A percentile compares a stretch with the other conserved stretches of the same genome.
Evolutionary conservation across 2,888 invertebrate species (phyloP).

Genomic region (Volucella inanis): DNA sequence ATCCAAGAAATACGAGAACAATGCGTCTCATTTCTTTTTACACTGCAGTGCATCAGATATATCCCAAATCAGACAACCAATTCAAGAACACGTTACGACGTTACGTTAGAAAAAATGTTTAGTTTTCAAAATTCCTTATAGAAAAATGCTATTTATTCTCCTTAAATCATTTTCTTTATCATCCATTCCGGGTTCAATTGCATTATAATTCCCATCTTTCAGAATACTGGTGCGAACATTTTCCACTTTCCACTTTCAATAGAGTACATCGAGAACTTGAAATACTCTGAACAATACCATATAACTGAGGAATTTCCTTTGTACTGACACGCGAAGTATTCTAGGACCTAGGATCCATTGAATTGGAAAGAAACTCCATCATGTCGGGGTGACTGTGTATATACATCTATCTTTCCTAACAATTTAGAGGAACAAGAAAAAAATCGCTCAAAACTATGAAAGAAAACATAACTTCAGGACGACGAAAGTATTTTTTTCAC

Average conservation of each 20-base stretch:
- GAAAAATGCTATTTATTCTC: constrained; percentile 11
- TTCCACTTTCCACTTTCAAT: not conserved
- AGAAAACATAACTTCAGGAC: constrained; percentile 26
- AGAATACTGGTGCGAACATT: not conserved
- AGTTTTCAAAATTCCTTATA: not conserved
- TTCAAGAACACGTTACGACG: too few relatives aligned
- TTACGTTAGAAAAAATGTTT: not conserved
- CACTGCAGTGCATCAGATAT: not conserved
- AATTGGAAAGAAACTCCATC: not conserved
- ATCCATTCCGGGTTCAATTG: constrained; percentile 11
- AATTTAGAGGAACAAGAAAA: not conserved
- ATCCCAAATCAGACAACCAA: too few relatives aligned
- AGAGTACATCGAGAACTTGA: constrained; percentile 6
- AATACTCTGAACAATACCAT: not conserved
- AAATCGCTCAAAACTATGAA: constrained; percentile 1
- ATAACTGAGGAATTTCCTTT: constrained; percentile 14
- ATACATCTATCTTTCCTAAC: not conserved
- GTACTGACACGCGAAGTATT: not conserved
- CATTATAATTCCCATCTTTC: not conserved
- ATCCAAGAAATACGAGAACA: not conserved
- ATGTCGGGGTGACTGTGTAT: not conserved
- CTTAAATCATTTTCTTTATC: not conserved
- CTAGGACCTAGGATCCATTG: constrained; percentile 3
- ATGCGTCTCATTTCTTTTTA: constrained; percentile 9
- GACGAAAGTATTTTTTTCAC: constrained; percentile 40